Conservation (phyloP, 2,888 invertebrate species). For the Deladenus siricidicola region DNA sequence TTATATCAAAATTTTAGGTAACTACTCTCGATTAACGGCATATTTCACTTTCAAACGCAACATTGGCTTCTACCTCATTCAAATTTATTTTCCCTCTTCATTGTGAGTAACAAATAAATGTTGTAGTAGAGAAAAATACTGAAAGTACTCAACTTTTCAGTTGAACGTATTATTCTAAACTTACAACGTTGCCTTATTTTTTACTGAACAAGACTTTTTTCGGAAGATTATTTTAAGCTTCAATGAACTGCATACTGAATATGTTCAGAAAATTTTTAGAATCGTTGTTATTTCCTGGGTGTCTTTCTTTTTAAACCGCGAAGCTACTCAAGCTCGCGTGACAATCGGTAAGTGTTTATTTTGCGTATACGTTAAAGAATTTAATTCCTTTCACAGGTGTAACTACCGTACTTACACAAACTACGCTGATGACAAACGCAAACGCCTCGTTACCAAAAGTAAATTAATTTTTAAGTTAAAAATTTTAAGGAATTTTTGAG, state of each 20-base stretch:
- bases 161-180: too few relatives aligned
- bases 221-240: too few relatives aligned
- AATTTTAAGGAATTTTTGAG: neutral
- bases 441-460: slow-evolving; percentile 55
- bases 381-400: slow-evolving; percentile 41
- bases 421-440: slow-evolving; percentile 55
- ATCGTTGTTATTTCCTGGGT: slow-evolving; percentile 53
- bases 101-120: slow-evolving; percentile 25
- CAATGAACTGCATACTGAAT: too few relatives aligned
- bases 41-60: slow-evolving; percentile 52
- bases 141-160: too few relatives aligned
- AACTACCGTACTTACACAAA: slow-evolving; percentile 56
- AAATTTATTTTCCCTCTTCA: slow-evolving; percentile 54
- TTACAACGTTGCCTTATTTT: too few relatives aligned
- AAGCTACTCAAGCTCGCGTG: slow-evolving; percentile 55
- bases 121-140: neutral
- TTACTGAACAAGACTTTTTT: too few relatives aligned
- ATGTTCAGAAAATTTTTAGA: slow-evolving; percentile 4
- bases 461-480: neutral
- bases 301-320: slow-evolving; percentile 51
- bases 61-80: slow-evolving; percentile 54
- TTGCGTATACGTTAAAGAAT: neutral
- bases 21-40: slow-evolving; percentile 54
- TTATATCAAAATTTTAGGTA: too few relatives aligned
- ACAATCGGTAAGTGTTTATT: slow-evolving; percentile 46